Evolutionary conservation across 2,113 vertebrate genomes (phyloP).

Genomic region (Cyprinodon variegatus): DNA sequence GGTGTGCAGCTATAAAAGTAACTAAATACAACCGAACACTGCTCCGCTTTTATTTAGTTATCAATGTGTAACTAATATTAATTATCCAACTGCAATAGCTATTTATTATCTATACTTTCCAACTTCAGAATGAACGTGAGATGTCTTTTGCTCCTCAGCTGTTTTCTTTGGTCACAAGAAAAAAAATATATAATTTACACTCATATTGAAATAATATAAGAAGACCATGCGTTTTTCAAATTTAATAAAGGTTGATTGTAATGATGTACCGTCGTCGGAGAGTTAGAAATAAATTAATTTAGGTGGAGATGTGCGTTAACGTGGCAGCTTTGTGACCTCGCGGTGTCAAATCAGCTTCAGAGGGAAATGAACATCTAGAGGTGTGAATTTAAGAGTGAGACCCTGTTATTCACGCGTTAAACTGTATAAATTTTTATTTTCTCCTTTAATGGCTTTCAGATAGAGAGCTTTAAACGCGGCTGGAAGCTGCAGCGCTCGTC

Average conservation of each 20-base stretch:
- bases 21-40: neutral
- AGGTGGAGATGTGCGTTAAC: neutral
- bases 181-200: neutral
- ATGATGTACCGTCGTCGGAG: neutral
- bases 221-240: neutral
- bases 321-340: constrained; percentile 20
- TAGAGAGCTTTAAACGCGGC: neutral
- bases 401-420: neutral
- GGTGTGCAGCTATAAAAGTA: neutral
- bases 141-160: neutral
- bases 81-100: no score
- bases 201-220: neutral
- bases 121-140: neutral
- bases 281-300: neutral
- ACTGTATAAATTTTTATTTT: neutral
- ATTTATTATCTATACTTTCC: neutral
- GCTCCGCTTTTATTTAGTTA: no score
- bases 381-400: constrained; percentile 10
- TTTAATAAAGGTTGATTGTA: neutral
- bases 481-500: neutral
- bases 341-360: constrained; percentile 9
- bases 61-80: no score
- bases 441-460: neutral
- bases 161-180: neutral
- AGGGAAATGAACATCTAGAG: constrained; percentile 17